A percentile compares a stretch with the other conserved stretches of the same genome.
Conservation (phyloP, 2,888 invertebrate species). For the Apamea crenata region DNA sequence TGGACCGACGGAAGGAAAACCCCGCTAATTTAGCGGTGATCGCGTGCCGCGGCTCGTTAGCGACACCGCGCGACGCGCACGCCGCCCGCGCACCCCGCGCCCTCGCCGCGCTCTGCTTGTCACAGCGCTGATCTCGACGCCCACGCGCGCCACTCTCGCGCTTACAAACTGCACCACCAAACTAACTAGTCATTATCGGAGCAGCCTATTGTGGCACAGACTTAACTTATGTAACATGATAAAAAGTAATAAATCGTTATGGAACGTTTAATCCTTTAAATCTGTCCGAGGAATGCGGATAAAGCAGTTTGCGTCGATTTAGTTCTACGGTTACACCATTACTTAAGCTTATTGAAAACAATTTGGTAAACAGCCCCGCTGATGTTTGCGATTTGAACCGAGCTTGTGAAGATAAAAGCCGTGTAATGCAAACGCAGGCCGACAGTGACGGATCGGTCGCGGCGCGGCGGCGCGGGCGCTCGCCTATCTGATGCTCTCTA, state of each 20-base stretch:
- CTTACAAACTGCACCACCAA: constrained; percentile 77
- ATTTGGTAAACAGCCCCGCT: constrained; percentile 88
- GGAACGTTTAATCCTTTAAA: constrained; percentile 84
- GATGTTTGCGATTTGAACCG: constrained; percentile 88
- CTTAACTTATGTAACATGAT: constrained; percentile 83
- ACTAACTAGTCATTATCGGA: constrained; percentile 82
- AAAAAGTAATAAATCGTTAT: constrained; percentile 85
- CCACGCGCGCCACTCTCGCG: constrained; percentile 70
- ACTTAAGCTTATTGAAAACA: constrained; percentile 89
- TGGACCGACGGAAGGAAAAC: constrained; percentile 88
- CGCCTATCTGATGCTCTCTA: constrained; percentile 89
- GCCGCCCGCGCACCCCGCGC: constrained; percentile 47
- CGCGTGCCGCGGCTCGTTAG: constrained; percentile 87
- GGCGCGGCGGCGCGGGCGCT: constrained; percentile 81
- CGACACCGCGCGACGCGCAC: constrained; percentile 70
- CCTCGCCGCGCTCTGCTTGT: constrained; percentile 69
- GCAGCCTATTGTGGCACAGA: constrained; percentile 79
- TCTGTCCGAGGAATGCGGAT: constrained; percentile 79
- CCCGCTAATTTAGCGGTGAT: constrained; percentile 84
- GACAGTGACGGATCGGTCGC: constrained; percentile 90
- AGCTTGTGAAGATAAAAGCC: constrained; percentile 87
- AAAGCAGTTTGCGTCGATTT: constrained; percentile 77
- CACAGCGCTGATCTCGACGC: constrained; percentile 72
- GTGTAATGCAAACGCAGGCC: constrained; percentile 88
- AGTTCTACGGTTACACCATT: constrained; percentile 83